Conservation (phyloP, 2,888 invertebrate species). For the Oxycera nigricornis region DNA sequence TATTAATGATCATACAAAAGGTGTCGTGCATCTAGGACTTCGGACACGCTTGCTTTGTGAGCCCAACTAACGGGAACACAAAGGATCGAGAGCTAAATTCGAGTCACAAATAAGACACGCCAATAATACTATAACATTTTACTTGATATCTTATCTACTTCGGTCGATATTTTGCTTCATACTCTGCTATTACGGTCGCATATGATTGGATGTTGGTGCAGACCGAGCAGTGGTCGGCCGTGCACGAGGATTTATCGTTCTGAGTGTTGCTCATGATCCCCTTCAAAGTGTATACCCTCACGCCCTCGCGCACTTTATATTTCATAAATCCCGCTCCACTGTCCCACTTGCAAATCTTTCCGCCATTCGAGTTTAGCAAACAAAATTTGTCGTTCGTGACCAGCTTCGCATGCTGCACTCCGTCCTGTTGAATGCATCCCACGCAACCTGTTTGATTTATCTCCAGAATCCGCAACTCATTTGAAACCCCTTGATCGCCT, state of each 20-base stretch:
- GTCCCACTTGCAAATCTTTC: constrained; percentile 51
- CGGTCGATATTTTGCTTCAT: constrained; percentile 21
- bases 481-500: constrained; percentile 38
- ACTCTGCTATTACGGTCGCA: constrained; percentile 29
- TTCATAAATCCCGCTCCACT: constrained; percentile 54
- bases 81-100: no score
- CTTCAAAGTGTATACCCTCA: constrained; percentile 44
- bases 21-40: no score
- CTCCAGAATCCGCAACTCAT: constrained; percentile 5
- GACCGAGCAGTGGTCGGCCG: constrained; percentile 41
- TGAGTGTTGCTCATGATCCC: constrained; percentile 48
- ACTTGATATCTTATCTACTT: no score
- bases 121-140: no score
- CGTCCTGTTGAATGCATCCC: constrained; percentile 13
- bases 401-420: constrained; percentile 47
- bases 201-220: constrained; percentile 46
- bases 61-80: no score
- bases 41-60: no score
- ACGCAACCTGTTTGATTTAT: background rate
- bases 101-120: no score
- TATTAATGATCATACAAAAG: no score
- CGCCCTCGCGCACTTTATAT: constrained; percentile 14
- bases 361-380: constrained; percentile 49
- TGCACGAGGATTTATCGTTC: constrained; percentile 43
- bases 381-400: constrained; percentile 57